These are phyloP conservation scores for Megaceryle torquata DNA, from an alignment of 2,113 vertebrate species.

Conservation along the genomic window DNA sequence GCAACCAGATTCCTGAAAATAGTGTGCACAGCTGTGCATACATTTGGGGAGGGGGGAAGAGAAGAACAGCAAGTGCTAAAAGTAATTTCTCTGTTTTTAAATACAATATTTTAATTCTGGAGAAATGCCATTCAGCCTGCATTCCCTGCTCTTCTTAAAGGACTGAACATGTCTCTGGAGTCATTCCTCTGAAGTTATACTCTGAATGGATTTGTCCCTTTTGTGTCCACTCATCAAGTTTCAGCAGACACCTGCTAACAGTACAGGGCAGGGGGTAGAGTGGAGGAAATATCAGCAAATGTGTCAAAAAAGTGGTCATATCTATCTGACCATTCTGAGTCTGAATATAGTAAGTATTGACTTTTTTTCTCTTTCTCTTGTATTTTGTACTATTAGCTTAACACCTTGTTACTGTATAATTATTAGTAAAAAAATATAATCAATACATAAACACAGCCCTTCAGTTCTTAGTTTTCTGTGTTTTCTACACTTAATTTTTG, in stretches of 20 bases:
- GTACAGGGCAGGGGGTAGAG: not conserved
- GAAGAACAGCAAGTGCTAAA: not conserved
- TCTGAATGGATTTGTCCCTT: not conserved
- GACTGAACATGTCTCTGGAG: not conserved
- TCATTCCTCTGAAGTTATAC: not conserved
- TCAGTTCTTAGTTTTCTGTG: not conserved
- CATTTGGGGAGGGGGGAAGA: not conserved
- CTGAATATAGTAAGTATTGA: conserved; percentile 30
- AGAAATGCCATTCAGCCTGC: not conserved
- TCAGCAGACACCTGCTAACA: conserved; percentile 11
- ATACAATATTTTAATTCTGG: not conserved
- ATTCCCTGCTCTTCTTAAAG: not conserved
- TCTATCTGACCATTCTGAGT: conserved; percentile 14
- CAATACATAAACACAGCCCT: not conserved
- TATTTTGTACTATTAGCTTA: conserved; percentile 16
- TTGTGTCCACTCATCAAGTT: not conserved
- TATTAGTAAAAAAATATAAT: not conserved
- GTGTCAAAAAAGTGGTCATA: conserved; percentile 28
- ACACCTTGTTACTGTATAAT: conserved; percentile 18
- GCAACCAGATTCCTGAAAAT: not conserved
- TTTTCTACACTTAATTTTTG: not conserved
- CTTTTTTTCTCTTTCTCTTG: not conserved
- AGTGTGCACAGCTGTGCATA: not conserved
- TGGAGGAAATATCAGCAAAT: conserved; percentile 26
- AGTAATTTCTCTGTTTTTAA: not conserved